These are phyloP conservation scores for Ochropacha duplaris DNA, from an alignment of 2,888 invertebrate species.

Conservation along the genomic window DNA sequence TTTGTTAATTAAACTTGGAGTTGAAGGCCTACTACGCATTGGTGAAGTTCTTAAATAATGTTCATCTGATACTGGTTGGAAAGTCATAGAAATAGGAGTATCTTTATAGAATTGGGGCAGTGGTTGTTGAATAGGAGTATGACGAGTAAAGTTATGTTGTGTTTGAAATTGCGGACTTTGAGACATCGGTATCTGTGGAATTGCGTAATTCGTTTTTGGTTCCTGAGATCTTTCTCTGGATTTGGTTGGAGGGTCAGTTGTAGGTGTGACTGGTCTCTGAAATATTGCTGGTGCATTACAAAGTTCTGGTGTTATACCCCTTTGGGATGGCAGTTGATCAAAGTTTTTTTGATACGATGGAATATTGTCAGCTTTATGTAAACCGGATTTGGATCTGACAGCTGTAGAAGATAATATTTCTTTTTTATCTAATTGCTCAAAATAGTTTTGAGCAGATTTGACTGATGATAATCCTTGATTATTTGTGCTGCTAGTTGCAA, in stretches of 20 bases:
- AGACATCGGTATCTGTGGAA: constrained; percentile 28
- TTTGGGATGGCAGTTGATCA: constrained; percentile 82
- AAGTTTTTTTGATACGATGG: constrained; percentile 86
- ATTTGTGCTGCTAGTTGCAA: constrained; percentile 43
- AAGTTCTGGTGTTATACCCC: constrained; percentile 82
- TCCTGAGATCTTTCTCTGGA: constrained; percentile 60
- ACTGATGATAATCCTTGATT: constrained; percentile 63
- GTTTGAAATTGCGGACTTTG: constrained; percentile 42
- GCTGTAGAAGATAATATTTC: constrained; percentile 60
- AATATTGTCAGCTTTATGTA: constrained; percentile 85
- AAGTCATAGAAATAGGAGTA: constrained; percentile 83
- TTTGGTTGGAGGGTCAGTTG: constrained; percentile 65
- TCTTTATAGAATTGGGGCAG: constrained; percentile 72
- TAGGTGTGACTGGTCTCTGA: constrained; percentile 69
- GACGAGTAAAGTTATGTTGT: constrained; percentile 34
- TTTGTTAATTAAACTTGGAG: constrained; percentile 88
- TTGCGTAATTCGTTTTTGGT: constrained; percentile 33
- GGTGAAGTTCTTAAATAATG: constrained; percentile 79
- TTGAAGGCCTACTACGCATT: constrained; percentile 82
- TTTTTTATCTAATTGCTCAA: constrained; percentile 68
- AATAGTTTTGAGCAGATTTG: constrained; percentile 67
- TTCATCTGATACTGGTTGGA: constrained; percentile 85
- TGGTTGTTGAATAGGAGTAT: constrained; percentile 38
- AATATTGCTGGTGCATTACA: constrained; percentile 65
- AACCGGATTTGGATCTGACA: constrained; percentile 73